A percentile compares a stretch with the other conserved stretches of the same genome.
These are phyloP conservation scores for Gasteruption jaculator DNA, from an alignment of 2,888 invertebrate genomes.

Conservation along the genomic window DNA sequence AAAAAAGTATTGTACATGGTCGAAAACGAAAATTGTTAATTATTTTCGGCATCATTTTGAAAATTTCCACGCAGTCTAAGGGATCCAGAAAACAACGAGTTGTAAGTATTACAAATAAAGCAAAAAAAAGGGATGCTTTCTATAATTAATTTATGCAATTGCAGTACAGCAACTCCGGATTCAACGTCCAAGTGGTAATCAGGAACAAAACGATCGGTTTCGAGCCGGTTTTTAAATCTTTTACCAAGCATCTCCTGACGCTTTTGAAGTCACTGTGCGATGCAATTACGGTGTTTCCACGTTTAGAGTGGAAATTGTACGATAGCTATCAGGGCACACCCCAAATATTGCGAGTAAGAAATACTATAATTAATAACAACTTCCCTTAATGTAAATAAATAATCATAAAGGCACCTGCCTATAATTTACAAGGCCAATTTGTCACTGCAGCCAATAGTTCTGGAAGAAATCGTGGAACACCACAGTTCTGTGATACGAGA, in stretches of 20 bases:
- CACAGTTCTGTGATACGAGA: slow-evolving; percentile 62
- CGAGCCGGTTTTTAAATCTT: slow-evolving; percentile 71
- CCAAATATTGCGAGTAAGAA: too few species aligned
- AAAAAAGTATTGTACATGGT: too few species aligned
- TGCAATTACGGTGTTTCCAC: slow-evolving; percentile 67
- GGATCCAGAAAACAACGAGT: slow-evolving; percentile 23
- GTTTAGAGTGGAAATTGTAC: slow-evolving; percentile 74
- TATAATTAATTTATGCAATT: slow-evolving; percentile 14
- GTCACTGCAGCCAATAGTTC: slow-evolving; percentile 68
- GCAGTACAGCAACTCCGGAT: slow-evolving; percentile 67
- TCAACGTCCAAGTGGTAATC: slow-evolving; percentile 60
- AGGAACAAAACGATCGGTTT: slow-evolving; percentile 63
- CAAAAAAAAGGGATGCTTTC: background rate
- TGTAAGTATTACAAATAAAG: slow-evolving; percentile 19
- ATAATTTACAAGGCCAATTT: too few species aligned
- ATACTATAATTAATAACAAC: too few species aligned
- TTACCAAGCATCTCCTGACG: slow-evolving; percentile 65
- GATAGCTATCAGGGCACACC: slow-evolving; percentile 61
- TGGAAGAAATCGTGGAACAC: slow-evolving; percentile 62
- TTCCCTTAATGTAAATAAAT: too few species aligned
- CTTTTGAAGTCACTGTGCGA: slow-evolving; percentile 72
- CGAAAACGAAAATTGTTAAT: too few species aligned
- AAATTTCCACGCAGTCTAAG: slow-evolving; percentile 23
- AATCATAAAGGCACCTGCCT: too few species aligned
- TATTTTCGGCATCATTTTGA: slow-evolving; percentile 8